These are phyloP conservation scores for Neodiprion virginianus DNA, from an alignment of 1,140 invertebrate genomes.

Conservation along the genomic window DNA sequence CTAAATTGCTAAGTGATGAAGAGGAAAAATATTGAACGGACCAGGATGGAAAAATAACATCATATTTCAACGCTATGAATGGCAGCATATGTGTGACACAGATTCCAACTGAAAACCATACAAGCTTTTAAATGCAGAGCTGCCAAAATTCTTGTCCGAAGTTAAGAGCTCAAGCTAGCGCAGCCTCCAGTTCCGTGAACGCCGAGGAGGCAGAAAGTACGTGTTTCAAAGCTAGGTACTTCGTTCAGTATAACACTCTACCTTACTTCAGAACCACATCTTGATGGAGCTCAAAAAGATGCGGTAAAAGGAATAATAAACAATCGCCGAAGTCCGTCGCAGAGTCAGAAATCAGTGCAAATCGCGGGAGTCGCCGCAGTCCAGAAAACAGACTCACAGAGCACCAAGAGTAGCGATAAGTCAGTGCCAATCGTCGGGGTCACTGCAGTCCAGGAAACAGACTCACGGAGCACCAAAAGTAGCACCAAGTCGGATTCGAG, in stretches of 20 bases:
- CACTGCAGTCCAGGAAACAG: too few relatives aligned
- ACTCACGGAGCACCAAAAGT: not conserved
- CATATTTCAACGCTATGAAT: too few relatives aligned
- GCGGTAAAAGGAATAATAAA: not conserved
- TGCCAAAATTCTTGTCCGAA: not conserved
- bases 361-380: not conserved
- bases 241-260: too few relatives aligned
- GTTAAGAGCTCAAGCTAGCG: not conserved
- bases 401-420: not conserved
- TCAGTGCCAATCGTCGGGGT: not conserved
- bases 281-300: not conserved
- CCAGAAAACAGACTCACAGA: not conserved
- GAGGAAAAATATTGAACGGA: too few relatives aligned
- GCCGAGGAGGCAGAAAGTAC: not conserved
- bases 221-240: not conserved
- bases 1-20: too few relatives aligned
- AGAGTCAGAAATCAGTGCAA: not conserved
- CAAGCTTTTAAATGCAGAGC: not conserved
- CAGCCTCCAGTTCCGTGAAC: not conserved
- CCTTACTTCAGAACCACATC: not conserved
- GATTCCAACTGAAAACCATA: too few relatives aligned
- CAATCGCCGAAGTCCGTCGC: not conserved
- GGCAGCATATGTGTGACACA: too few relatives aligned
- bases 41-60: too few relatives aligned
- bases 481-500: not conserved